A percentile compares a stretch with the other conserved stretches of the same genome.
Evolutionary conservation across 2,113 vertebrate species (phyloP).

Genomic region (Phalacrocorax aristotelis): DNA sequence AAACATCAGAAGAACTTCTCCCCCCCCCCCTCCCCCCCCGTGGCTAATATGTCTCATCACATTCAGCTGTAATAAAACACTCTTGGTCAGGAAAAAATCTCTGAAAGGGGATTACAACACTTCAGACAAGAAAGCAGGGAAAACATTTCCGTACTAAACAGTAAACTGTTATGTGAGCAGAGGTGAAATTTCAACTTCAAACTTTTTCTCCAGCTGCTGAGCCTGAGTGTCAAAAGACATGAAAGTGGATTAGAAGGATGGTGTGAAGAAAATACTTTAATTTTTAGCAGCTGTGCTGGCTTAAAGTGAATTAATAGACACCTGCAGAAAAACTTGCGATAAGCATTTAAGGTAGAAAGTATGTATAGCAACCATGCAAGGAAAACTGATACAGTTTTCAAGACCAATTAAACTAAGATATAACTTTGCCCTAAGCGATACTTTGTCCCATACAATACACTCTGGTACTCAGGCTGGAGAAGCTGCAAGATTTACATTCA

Average conservation of each 20-base stretch:
- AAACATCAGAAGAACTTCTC: background rate
- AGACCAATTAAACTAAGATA: background rate
- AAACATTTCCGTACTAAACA: slow-evolving; percentile 6
- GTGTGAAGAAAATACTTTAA: slow-evolving; percentile 38
- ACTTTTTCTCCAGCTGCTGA: slow-evolving; percentile 31
- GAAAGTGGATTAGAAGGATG: slow-evolving; percentile 21
- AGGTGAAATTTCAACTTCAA: slow-evolving; percentile 57
- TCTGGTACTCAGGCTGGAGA: background rate
- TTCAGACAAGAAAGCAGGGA: slow-evolving; percentile 32
- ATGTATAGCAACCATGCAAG: background rate
- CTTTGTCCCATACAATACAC: background rate
- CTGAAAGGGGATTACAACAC: slow-evolving; percentile 20
- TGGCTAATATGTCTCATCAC: background rate
- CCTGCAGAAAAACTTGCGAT: slow-evolving; percentile 13
- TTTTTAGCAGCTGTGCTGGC: slow-evolving; percentile 50
- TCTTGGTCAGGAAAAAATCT: background rate
- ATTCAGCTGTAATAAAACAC: slow-evolving; percentile 23
- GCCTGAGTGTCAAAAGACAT: slow-evolving; percentile 30
- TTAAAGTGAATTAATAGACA: slow-evolving; percentile 46
- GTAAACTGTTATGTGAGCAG: background rate
- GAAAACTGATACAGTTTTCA: slow-evolving; percentile 24
- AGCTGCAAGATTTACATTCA: background rate
- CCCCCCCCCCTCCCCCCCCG: background rate
- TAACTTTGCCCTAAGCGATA: background rate
- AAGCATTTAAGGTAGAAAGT: background rate